Conservation (phyloP, 2,113 vertebrate species). For the Lanius collurio region DNA sequence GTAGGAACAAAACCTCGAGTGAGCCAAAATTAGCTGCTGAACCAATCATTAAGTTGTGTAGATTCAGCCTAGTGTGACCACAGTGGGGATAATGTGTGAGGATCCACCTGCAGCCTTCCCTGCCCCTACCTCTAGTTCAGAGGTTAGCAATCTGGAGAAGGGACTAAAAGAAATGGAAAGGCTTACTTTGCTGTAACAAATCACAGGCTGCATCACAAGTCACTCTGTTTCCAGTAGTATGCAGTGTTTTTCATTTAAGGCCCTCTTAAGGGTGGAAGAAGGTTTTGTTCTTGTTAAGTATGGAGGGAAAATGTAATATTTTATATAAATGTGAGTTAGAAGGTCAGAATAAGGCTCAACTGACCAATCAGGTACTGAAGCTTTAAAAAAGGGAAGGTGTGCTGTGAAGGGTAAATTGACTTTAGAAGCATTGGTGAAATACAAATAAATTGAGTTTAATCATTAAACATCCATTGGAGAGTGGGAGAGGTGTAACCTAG, state of each 20-base stretch:
- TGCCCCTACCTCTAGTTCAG: background rate
- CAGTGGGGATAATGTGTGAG: background rate
- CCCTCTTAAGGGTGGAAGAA: background rate
- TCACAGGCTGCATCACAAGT: background rate
- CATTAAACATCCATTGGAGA: background rate
- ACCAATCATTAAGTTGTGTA: background rate
- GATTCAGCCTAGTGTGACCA: background rate
- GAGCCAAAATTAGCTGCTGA: conserved; percentile 6
- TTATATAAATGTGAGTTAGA: background rate
- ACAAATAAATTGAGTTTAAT: conserved; percentile 26
- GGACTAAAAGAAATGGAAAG: background rate
- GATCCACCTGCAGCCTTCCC: background rate
- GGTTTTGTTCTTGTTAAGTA: background rate
- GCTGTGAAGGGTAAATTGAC: background rate
- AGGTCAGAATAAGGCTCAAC: background rate
- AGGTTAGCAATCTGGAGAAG: background rate
- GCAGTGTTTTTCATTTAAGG: background rate
- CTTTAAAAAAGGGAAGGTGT: background rate
- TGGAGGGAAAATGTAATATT: background rate
- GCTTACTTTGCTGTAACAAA: background rate
- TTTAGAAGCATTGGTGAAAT: conserved; percentile 1
- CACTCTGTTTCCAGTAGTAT: background rate
- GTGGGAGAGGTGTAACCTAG: background rate
- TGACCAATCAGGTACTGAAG: background rate
- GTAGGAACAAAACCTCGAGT: background rate